These are phyloP conservation scores for Neopipo cinnamomea DNA, from an alignment of 2,113 vertebrate species.

Conservation along the genomic window DNA sequence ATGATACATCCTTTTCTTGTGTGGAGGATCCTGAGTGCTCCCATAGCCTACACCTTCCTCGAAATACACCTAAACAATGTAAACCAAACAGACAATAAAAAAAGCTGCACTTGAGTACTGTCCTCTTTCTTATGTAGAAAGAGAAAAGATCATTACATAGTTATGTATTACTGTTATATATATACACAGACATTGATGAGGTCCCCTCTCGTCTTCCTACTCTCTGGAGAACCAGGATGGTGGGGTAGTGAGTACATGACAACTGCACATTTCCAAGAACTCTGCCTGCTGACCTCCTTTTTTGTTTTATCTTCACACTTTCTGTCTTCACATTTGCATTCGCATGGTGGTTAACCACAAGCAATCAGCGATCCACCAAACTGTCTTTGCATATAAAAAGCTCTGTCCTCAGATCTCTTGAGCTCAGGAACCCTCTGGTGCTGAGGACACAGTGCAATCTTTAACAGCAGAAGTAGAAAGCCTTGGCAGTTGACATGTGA, in stretches of 20 bases:
- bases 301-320: background rate
- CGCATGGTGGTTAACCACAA: background rate
- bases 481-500: background rate
- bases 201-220: background rate
- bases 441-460: background rate
- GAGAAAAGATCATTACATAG: background rate
- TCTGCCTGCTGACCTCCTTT: background rate
- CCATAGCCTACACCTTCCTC: slow-evolving; percentile 71
- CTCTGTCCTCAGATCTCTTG: background rate
- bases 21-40: slow-evolving; percentile 75
- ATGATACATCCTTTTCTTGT: slow-evolving; percentile 72
- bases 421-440: background rate
- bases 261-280: background rate
- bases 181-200: background rate
- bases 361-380: background rate
- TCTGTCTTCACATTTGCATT: background rate
- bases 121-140: background rate
- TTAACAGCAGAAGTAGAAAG: background rate
- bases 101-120: background rate
- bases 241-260: background rate
- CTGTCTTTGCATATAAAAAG: background rate
- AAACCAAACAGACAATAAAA: background rate
- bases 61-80: slow-evolving; percentile 72
- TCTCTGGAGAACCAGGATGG: background rate
- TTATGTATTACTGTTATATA: background rate